Percentiles rank a stretch among this genome's conserved stretches.
phyloP scores from a whole-genome alignment of 2,888 invertebrate species.

The Branchipolynoe longqiensis region DNA sequence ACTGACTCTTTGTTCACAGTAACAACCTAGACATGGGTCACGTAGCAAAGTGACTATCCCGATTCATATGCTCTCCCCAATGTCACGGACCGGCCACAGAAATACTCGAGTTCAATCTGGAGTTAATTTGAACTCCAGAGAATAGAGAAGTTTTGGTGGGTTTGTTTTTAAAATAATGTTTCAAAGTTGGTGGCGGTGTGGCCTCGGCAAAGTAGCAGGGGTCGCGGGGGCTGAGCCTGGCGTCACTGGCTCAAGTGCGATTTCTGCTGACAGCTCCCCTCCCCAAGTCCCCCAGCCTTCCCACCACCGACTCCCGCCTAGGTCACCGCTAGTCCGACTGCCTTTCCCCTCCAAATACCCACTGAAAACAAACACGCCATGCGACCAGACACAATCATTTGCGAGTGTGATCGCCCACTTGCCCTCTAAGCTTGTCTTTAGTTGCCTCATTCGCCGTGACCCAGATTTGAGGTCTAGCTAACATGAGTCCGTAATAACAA shows the following conservation, averaged over 20 bases:
- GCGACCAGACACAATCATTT: neutral
- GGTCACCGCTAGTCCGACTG: neutral
- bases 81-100: too few relatives aligned
- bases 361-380: neutral
- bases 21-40: too few relatives aligned
- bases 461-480: constrained; percentile 26
- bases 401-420: neutral
- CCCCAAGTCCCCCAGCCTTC: neutral
- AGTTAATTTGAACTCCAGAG: too few relatives aligned
- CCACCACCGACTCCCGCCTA: neutral
- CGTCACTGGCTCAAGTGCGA: neutral
- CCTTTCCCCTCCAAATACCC: constrained; percentile 5
- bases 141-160: too few relatives aligned
- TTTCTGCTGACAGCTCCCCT: neutral
- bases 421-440: neutral
- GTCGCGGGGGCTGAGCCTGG: too few relatives aligned
- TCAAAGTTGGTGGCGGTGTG: too few relatives aligned
- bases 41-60: too few relatives aligned
- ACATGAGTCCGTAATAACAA: constrained; percentile 52
- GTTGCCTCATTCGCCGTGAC: constrained; percentile 36
- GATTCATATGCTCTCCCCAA: too few relatives aligned
- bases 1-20: too few relatives aligned
- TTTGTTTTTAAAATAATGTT: too few relatives aligned
- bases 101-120: too few relatives aligned
- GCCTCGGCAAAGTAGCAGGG: too few relatives aligned